Evolutionary conservation across 64 coral and sea anemone genomes (phyloP).

Genomic region (Acropora tenuis): DNA sequence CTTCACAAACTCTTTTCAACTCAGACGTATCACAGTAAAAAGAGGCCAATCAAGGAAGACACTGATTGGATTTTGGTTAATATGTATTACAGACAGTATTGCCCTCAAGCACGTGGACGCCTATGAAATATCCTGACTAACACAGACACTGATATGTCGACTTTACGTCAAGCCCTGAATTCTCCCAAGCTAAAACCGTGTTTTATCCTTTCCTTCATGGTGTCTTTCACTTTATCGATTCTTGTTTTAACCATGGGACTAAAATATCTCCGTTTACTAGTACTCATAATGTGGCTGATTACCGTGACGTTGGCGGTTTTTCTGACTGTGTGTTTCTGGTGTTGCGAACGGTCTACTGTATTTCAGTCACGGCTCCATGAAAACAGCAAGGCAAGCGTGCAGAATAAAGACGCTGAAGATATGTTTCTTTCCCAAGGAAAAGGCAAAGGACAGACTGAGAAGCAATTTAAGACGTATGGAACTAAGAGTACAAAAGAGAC

Average conservation of each 20-base stretch:
- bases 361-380: neutral
- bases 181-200: conserved; percentile 11
- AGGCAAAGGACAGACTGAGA: neutral
- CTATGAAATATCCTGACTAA: neutral
- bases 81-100: too few relatives aligned
- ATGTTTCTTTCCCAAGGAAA: neutral
- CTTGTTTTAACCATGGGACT: neutral
- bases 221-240: conserved; percentile 24
- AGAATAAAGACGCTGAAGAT: neutral
- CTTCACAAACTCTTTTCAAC: too few relatives aligned
- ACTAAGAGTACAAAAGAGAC: neutral
- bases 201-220: conserved; percentile 41
- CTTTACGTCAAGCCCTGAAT: neutral
- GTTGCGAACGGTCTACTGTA: neutral
- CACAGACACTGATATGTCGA: neutral
- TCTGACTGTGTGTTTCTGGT: conserved; percentile 6
- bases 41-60: too few relatives aligned
- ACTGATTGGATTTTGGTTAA: too few relatives aligned
- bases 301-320: neutral
- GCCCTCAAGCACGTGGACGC: neutral
- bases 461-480: neutral
- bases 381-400: neutral
- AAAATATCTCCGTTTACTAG: neutral
- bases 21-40: too few relatives aligned
- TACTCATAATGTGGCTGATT: conserved; percentile 23